A percentile compares a stretch with the other conserved stretches of the same genome.
phyloP scores from a whole-genome alignment of 1,140 invertebrate species.

The Pseudomyrmex sp. region DNA sequence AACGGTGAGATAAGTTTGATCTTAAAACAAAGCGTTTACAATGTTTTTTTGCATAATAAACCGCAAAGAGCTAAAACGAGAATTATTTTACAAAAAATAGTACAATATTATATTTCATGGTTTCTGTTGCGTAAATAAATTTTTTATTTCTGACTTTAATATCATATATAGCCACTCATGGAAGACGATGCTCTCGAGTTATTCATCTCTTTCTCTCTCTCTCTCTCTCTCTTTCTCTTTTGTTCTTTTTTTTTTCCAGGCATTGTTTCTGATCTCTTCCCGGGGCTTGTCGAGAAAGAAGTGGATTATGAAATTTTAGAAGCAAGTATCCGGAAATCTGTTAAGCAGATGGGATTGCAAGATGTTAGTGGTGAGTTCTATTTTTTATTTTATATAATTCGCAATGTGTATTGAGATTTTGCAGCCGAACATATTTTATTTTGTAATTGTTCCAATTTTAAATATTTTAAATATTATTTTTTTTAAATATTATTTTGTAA shows the following conservation, averaged over 20 bases:
- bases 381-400: conserved; percentile 21
- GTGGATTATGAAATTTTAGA: conserved; percentile 87
- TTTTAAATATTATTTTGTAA: background rate
- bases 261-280: conserved; percentile 91
- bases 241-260: conserved; percentile 81
- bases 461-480: background rate
- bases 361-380: conserved; percentile 86
- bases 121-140: background rate
- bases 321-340: conserved; percentile 80
- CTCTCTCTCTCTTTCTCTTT: no score
- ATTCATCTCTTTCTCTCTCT: background rate
- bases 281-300: conserved; percentile 86
- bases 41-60: background rate
- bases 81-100: no score
- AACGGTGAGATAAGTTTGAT: conserved; percentile 79
- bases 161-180: background rate
- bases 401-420: background rate
- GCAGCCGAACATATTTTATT: background rate
- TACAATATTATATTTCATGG: no score
- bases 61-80: no score
- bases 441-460: background rate
- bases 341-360: conserved; percentile 83
- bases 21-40: background rate
- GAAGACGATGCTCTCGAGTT: background rate
- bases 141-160: background rate